Conservation (phyloP, 2,113 vertebrate genomes). For the Chunga burmeisteri region DNA sequence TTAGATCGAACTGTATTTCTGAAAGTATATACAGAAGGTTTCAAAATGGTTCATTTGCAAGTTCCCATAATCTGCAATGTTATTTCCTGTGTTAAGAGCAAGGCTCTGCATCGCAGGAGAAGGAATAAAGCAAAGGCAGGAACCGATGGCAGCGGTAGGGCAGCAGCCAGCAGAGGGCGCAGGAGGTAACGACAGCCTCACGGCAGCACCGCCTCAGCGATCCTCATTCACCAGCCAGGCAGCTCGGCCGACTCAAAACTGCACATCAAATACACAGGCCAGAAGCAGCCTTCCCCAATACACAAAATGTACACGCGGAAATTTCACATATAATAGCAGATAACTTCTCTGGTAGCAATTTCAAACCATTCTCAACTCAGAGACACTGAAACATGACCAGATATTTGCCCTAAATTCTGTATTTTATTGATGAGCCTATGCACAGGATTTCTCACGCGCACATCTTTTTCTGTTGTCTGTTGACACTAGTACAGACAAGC, state of each 20-base stretch:
- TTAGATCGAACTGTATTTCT: neutral
- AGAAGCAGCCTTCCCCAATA: neutral
- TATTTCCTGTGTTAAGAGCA: neutral
- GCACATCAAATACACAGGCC: neutral
- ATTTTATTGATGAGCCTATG: neutral
- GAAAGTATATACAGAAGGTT: neutral
- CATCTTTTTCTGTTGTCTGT: neutral
- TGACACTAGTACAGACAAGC: neutral
- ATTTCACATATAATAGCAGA: neutral
- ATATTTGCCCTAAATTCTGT: neutral
- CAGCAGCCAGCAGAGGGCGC: constrained; percentile 55
- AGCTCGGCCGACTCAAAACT: neutral
- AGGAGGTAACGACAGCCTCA: neutral
- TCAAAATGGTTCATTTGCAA: neutral
- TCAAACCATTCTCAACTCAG: neutral
- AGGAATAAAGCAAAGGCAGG: no score
- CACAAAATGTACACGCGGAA: neutral
- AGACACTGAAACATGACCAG: neutral
- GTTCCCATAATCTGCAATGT: neutral
- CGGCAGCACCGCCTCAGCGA: no score
- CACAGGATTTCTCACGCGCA: neutral
- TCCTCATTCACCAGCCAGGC: neutral
- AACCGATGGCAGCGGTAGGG: neutral
- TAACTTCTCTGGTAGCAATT: neutral
- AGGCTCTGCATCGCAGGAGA: no score